These are phyloP conservation scores for Lasaia peninsularis DNA, from an alignment of 1,140 invertebrate species.

Conservation along the genomic window DNA sequence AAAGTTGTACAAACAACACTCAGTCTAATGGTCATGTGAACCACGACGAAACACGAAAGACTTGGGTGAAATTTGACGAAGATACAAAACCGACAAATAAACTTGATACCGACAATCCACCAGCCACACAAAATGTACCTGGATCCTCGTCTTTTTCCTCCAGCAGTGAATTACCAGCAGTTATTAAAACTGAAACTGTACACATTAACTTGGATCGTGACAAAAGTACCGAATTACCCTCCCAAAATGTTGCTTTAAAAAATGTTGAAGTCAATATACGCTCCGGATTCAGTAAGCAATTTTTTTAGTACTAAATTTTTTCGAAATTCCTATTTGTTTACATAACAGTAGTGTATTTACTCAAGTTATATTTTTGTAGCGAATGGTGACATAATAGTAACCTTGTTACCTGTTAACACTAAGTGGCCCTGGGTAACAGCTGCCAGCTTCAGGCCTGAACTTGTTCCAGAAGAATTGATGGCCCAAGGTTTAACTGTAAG, in stretches of 20 bases:
- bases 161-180: slow-evolving; percentile 43
- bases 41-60: slow-evolving; percentile 45
- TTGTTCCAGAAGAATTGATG: slow-evolving; percentile 96
- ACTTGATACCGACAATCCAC: slow-evolving; percentile 25
- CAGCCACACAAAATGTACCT: slow-evolving; percentile 22
- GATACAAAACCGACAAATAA: slow-evolving; percentile 41
- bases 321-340: slow-evolving; percentile 33
- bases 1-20: slow-evolving; percentile 32
- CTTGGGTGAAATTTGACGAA: slow-evolving; percentile 70
- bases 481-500: slow-evolving; percentile 92
- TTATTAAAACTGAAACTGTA: slow-evolving; percentile 63
- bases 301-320: slow-evolving; percentile 14
- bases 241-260: slow-evolving; percentile 65
- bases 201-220: slow-evolving; percentile 63
- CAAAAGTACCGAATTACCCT: slow-evolving; percentile 47
- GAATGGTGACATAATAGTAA: slow-evolving; percentile 96
- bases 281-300: slow-evolving; percentile 77
- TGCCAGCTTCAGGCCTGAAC: slow-evolving; percentile 92
- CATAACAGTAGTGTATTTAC: slow-evolving; percentile 14
- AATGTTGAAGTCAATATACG: slow-evolving; percentile 77
- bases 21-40: slow-evolving; percentile 51
- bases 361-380: slow-evolving; percentile 71
- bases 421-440: slow-evolving; percentile 95
- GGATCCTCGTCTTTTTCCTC: slow-evolving; percentile 16
- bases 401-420: slow-evolving; percentile 91